Base-by-base conservation (phyloP, 2,888 invertebrate species). In the Zelleria hepariella region DNA sequence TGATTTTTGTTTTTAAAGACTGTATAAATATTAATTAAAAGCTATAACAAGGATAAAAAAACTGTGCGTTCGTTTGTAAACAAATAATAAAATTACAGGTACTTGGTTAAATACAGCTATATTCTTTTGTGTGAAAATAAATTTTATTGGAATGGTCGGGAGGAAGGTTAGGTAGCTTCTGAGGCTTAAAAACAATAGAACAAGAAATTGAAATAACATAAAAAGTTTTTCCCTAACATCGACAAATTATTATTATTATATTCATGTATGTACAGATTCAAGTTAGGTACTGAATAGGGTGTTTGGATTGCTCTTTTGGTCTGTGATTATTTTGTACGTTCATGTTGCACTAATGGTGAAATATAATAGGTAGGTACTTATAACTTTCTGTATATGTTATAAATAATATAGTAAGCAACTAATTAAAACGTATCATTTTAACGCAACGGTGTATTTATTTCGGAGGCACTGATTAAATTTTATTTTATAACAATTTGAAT, bases 231-330 rank as follows among this genome's bases (percentile, higher is more conserved):
- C 63, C 68, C 74, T 68, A 81, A 82, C 81, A 76, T 77, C 67
- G 71, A 78, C 83, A 84, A 80, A 85, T n/a, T n/a, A n/a, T n/a
- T n/a, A n/a, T n/a, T n/a, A n/a, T n/a, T 82, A 82, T 65, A 74
- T 73, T 65, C 64, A 69, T 47, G 66, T 75, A 78, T 79, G 64
- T 76, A 79, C 74, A 81, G 63, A 32, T 65, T 72, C 73, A 71
- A 74, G 73, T 74, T 70, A 69, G 68, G 75, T 74, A 68, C 65
- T 69, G 15, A 42, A 68, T 68, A 66, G 68, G 72, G 70, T 74
- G 82, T 83, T 84, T 82, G 82, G 81, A 78, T 74, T 72, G 70
- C 10, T 68, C 72, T 81, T 84, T 86, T 87, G 86, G 86, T 87
- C 86, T 86, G 32, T 42, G 75, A 78, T 18, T 23, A 79, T 76